Base-by-base conservation (phyloP, 2,888 invertebrate genomes). In the Apamea monoglypha region DNA sequence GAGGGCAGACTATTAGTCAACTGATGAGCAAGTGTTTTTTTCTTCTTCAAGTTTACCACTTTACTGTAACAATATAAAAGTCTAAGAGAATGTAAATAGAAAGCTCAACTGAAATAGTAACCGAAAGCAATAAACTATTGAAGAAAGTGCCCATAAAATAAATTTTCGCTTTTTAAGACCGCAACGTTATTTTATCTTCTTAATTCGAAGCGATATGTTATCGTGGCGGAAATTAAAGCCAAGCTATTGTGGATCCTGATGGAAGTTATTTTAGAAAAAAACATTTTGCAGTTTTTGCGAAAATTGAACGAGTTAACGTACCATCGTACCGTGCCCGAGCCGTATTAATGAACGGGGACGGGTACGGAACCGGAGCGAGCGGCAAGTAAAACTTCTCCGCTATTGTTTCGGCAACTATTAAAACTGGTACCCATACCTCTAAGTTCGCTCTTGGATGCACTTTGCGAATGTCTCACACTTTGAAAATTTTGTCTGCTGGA, bases 321-420 rank as follows among this genome's bases (percentile, higher is more conserved):
- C 86, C 87, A 86, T 80, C 76, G 81, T 81, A 81, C 85, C 85
- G 74, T 63, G 85, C 87, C 85, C 78, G 87, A 85, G 88, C 81
- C 87, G 80, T 89, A 91, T 92, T 93, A 93, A 93, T 91, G 90
- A 92, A 90, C 85, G 81, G 81, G 74, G 77, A 72, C 63, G 82
- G 75, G 84, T 79, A 79, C 75, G 82, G 82, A 85, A 82, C 80
- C 84, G 82, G 78, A 85, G 84, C 85, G 86, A 69, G 83, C 86
- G 81, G 84, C 87, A 85, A 88, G 90, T 86, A 91, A 93, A 95
- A 95, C 93, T 95, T 94, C 88, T 85, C 83, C 89, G 90, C 92
- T 92, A 93, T 94, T 95, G 95, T 95, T 94, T 93, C 91, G 90
- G 87, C 83, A 94, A 92, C 92, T 92, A 91, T 90, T 88, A 90